Conservation (phyloP, 2,113 vertebrate species). For the Hemiscyllium ocellatum region DNA sequence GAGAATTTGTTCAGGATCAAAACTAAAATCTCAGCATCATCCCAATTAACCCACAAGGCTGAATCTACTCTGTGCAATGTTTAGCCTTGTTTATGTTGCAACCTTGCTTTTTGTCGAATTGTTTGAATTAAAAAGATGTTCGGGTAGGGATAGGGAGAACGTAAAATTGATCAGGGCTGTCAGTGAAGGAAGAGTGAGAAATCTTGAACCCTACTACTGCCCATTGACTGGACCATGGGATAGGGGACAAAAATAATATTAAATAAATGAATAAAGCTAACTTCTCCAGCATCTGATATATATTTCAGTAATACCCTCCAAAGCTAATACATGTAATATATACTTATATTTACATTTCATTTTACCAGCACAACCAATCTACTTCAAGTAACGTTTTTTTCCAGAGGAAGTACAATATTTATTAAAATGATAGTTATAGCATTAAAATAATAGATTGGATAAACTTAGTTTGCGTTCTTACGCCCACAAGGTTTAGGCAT, state of each 20-base stretch:
- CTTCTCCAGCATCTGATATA: background rate
- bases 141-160: background rate
- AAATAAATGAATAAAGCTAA: background rate
- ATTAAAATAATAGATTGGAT: background rate
- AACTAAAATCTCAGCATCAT: background rate
- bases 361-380: background rate
- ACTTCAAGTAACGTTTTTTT: background rate
- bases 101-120: background rate
- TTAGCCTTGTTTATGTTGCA: background rate
- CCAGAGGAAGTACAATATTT: background rate
- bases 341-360: background rate
- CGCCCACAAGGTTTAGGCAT: background rate
- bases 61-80: background rate
- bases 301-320: background rate
- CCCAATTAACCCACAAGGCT: background rate
- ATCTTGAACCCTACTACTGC: background rate
- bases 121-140: background rate
- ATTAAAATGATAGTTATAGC: background rate
- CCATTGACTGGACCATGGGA: background rate
- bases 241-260: background rate
- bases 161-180: background rate
- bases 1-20: background rate
- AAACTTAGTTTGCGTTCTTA: background rate
- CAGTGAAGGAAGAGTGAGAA: background rate
- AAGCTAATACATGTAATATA: background rate